Base-by-base conservation (phyloP, 2,888 invertebrate species). In the Apomyelois bistriatella region DNA sequence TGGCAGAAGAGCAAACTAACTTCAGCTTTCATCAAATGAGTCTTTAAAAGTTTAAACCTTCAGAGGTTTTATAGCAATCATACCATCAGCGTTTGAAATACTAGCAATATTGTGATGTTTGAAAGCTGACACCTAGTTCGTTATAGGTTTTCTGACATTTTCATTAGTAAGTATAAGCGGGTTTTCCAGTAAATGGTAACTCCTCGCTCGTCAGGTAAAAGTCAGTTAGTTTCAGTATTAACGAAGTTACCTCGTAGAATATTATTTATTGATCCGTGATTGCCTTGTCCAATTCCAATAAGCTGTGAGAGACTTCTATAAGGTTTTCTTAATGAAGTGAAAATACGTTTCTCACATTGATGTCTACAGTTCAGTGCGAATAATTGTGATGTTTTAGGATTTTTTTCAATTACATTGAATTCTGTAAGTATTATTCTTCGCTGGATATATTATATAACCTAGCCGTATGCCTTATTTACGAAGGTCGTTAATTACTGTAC, bases 201-300 rank as follows among this genome's bases (percentile, higher is more conserved):
- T 53, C 48, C 48, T 53, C 38, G 54, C 57, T 51, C 52, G 58
- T 40, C 53, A 48, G 47, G 50, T 32, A 58, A 58, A 58, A 60
- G 58, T 52, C 36, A 43, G 35, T 35, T 32, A 43, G 52, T 17
- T 56, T 55, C 37, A 51, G 57, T 54, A 59, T 57, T 57, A 48
- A 57, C 54, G 54, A 46, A 53, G 41, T 17, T 30, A 28, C 37
- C 48, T 48, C 54, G 55, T 54, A n/a, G 46, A 53, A 48, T 56
- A 52, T 57, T 57, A 59, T 59, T 59, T 54, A 59, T 55, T 54
- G 55, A 56, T 58, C 53, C 55, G 54, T 47, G 48, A 52, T 53
- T 52, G 47, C 43, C 32, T 38, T 38, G 40, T 36, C 54, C 32
- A 35, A 30, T 32, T 15, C 15, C 5, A 49, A 12, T 13, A 28